phyloP scores from a whole-genome alignment of 1,140 invertebrate genomes.

The Ips nitidus region DNA sequence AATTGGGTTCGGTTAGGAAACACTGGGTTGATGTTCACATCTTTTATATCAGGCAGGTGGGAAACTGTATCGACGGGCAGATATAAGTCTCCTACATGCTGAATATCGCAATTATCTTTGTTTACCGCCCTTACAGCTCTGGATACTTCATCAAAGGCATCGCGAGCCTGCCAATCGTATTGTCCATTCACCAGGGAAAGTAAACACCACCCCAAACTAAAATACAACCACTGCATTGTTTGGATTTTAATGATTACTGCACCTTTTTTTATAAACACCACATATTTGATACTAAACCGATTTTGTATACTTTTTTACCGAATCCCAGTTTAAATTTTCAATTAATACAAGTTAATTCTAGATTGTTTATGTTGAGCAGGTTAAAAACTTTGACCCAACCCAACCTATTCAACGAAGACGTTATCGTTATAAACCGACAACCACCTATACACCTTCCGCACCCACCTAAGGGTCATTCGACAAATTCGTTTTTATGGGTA shows the following conservation, averaged over 20 bases:
- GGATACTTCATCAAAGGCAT: conserved; percentile 86
- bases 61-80: conserved; percentile 82
- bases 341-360: conserved; percentile 2
- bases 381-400: conserved; percentile 25
- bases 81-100: conserved; percentile 81
- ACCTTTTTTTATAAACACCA: too few relatives aligned
- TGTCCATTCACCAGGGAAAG: conserved; percentile 72
- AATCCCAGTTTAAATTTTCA: not conserved
- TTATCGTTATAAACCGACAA: not conserved
- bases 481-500: too few relatives aligned
- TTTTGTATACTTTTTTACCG: not conserved
- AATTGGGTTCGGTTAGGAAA: conserved; percentile 93
- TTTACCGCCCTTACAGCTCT: conserved; percentile 78
- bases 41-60: conserved; percentile 92
- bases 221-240: conserved; percentile 20
- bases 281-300: conserved; percentile 4
- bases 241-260: not conserved
- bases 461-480: not conserved
- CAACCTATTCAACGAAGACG: conserved; percentile 10
- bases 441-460: conserved; percentile 3
- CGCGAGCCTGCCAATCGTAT: conserved; percentile 85
- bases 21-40: conserved; percentile 91
- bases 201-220: conserved; percentile 33
- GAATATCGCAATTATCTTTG: conserved; percentile 84
- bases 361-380: not conserved